Evolutionary conservation across 2,888 invertebrate species (phyloP), one percentile per base, ranked within the genome.

Genomic region (Erpobdella octoculata): DNA sequence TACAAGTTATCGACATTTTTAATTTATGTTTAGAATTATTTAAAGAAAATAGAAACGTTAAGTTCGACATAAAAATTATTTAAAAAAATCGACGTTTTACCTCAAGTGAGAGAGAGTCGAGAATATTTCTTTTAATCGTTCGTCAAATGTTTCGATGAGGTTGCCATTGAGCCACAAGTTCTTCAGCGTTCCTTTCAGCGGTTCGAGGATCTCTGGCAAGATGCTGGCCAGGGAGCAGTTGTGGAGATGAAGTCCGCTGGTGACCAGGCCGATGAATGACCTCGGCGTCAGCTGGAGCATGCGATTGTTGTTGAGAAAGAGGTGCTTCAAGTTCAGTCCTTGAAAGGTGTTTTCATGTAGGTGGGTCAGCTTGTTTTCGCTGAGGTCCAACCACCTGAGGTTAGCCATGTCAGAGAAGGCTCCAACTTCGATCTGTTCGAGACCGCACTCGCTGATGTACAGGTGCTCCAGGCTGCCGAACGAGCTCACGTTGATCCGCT

Each of bases 131-230:
- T 78, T 71, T 78, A 81, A 79, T 46, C 78, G 76, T 15, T 75
- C 74, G 35, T 77, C 77, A 48, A 82, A 77, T 25, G 75, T 74
- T 70, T 80, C 79, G 70, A 82, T 78, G 69, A 79, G 78, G 73
- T 82, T 82, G 36, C 79, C 79, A 72, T 81, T 79, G 67, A 82
- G 73, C 81, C 81, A 82, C 8, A 82, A 75, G 0, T 79, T 77
- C 67, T 78, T 77, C 36, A 82, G 74, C 77, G 76, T 2, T 25
- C 78, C 78, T 74, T 81, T 81, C 62, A 81, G 74, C 0, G 81
- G 81, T 9, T 76, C 76, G 38, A 82, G 72, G 9, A 80, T 78
- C 33, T 79, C 79, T 5, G 79, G 74, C 2, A 78, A 75, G 28
- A 82, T 72, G 38, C 77, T 77, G 48, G 77, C 76, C 21, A 82